These are phyloP conservation scores for Phylloscopus trochilus DNA, from an alignment of 2,113 vertebrate species.

Conservation along the genomic window DNA sequence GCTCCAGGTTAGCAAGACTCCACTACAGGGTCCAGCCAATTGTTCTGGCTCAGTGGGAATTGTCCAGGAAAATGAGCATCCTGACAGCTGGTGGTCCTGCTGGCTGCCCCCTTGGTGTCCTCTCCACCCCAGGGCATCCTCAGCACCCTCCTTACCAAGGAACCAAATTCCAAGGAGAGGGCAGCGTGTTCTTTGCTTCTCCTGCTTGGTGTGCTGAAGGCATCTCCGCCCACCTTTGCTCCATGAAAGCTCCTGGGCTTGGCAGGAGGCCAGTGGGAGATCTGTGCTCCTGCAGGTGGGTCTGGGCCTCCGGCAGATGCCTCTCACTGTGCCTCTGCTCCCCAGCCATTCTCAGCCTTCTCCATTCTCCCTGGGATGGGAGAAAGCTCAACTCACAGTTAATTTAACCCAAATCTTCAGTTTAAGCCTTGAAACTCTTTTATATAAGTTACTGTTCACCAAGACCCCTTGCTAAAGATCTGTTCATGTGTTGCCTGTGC, in stretches of 20 bases:
- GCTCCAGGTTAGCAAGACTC: background rate
- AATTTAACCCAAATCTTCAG: background rate
- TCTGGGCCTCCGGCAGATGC: background rate
- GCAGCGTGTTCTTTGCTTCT: background rate
- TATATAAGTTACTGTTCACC: background rate
- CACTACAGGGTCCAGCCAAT: background rate
- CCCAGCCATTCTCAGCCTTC: background rate
- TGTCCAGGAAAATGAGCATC: background rate
- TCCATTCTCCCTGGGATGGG: background rate
- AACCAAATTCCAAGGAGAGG: background rate
- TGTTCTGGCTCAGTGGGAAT: background rate
- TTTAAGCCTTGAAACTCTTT: background rate
- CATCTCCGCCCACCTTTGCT: background rate
- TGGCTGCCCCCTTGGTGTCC: background rate
- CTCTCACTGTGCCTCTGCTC: background rate
- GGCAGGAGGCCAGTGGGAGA: background rate
- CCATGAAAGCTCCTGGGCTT: background rate
- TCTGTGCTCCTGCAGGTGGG: background rate
- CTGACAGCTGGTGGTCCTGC: background rate
- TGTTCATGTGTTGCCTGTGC: background rate
- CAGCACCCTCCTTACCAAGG: background rate
- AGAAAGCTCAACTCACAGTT: accelerated
- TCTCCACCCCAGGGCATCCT: background rate
- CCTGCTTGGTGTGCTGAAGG: background rate
- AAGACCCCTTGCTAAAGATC: background rate